Evolutionary conservation across 2,888 invertebrate species (phyloP), one percentile per base, ranked within the genome.

Genomic region (Apamea epomidion): DNA sequence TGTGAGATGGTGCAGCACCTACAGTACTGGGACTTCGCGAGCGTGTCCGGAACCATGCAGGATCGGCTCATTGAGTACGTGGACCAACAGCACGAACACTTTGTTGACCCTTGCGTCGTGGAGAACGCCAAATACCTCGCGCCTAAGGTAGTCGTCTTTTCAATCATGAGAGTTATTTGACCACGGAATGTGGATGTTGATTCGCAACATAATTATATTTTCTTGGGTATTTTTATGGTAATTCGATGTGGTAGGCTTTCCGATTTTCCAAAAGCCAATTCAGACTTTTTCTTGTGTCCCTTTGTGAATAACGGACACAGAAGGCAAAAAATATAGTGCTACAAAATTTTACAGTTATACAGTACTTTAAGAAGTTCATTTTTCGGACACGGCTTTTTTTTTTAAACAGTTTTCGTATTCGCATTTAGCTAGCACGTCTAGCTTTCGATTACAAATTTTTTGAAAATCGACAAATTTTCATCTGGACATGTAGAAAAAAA

Each of bases 1-100:
- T 99, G 99, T 92, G 99, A 99, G 97, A 98, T 99, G 98, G 99
- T 99, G 3, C 99, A 99, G 90, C 99, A 99, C 95, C 96, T 99
- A 69, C 98, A 99, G 94, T 98, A 98, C 96, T 99, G 99, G 98
- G 99, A 99, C 95, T 99, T 97, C 95, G 97, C 98, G 6, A 97
- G 98, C 75, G 94, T 99, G 42, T 98, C 98, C 18, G 98, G 97
- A 16, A 98, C 98, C 14, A 98, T 97, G 93, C 97, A 98, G 74
- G 98, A 97, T 67, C 97, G 99, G 69, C 97, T 98, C 91, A 97
- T 99, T 54, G 99, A 99, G 94, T 99, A 98, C 94, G 98, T 99
- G 18, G 99, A 99, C 93, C 99, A 99, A 91, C 98, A 99, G 87
- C 99, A 99, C 92, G 98, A 99, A 89, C 99, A 99, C 93, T 99